Percentiles rank a stretch among this genome's conserved stretches.
Conservation (phyloP, 2,113 vertebrate genomes). For the Geococcyx californianus region DNA sequence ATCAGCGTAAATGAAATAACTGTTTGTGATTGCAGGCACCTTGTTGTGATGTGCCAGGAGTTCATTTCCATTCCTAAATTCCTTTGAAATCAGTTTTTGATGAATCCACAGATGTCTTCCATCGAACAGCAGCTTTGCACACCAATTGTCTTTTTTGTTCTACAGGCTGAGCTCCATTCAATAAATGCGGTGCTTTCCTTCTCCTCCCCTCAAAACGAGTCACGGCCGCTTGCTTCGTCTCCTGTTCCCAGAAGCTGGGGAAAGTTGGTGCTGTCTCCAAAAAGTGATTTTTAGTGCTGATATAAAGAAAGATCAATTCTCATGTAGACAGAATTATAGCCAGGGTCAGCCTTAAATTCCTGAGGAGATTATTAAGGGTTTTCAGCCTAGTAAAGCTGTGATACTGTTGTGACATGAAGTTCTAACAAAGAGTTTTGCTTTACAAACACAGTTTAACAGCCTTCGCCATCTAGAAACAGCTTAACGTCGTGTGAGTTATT, state of each 20-base stretch:
- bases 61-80: conserved; percentile 19
- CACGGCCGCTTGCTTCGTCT: not conserved
- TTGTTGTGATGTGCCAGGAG: not conserved
- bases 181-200: not conserved
- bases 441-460: not conserved
- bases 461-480: not conserved
- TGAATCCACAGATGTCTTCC: not conserved
- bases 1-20: conserved; percentile 15
- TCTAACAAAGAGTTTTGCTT: not conserved
- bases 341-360: not conserved
- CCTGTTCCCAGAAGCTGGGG: not conserved
- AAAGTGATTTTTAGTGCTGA: not conserved
- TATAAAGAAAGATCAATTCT: not conserved
- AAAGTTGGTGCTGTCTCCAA: not conserved
- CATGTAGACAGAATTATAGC: not conserved
- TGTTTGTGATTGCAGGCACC: not conserved
- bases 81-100: not conserved
- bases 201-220: not conserved
- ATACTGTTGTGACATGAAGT: not conserved
- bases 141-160: not conserved
- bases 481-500: not conserved
- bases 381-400: not conserved
- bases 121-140: not conserved
- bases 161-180: not conserved
- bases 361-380: not conserved